Base-by-base conservation (phyloP, 2,888 invertebrate genomes). In the Perithous albicinctus region DNA sequence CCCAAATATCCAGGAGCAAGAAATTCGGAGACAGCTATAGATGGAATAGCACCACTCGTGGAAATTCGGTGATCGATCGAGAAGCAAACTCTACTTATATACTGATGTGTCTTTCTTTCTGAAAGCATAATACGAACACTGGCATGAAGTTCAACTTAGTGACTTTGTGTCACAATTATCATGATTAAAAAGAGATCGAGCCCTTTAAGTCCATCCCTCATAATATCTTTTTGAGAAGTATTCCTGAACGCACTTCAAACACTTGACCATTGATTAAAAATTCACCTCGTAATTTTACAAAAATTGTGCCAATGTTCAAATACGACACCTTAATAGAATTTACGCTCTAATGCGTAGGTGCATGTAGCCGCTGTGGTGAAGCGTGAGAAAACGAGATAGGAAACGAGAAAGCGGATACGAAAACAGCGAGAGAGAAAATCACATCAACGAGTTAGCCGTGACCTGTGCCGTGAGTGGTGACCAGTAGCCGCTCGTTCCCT, bases 391-490 rank as follows among this genome's bases (percentile, higher is more conserved):
- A 35, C 54, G 18, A 18, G 35, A 46, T 10, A 38, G 59, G 59
- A 67, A 76, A 66, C 38, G 59, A 23, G 35, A 70, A 38, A 26
- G 61, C 56, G 61, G 64, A 61, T n/a, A n/a, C 41, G 59, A 59
- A 66, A 70, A 48, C 51, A 38, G 26, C n/a, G 46, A 63, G 66
- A 43, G 51, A 54, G 8, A 56, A 15, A 81, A 77, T 64, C 73
- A 56, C 66, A 81, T 81, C 56, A 74, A 69, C 64, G 69, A 46
- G 51, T 78, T 81, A 74, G 59, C 26, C 38, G 75, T 41, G 59
- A 59, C 43, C 56, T 46, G 43, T 48, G 69, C 46, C 74, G 38
- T 26, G 56, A 63, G 48, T 61, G 48, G 41, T 12, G 20, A 32
- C 54, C 41, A 15, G 12, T 61, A n/a, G 38, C 38, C 56, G 8